These are phyloP conservation scores for Dryobotodes eremita DNA, from an alignment of 2,888 invertebrate species.

Conservation along the genomic window DNA sequence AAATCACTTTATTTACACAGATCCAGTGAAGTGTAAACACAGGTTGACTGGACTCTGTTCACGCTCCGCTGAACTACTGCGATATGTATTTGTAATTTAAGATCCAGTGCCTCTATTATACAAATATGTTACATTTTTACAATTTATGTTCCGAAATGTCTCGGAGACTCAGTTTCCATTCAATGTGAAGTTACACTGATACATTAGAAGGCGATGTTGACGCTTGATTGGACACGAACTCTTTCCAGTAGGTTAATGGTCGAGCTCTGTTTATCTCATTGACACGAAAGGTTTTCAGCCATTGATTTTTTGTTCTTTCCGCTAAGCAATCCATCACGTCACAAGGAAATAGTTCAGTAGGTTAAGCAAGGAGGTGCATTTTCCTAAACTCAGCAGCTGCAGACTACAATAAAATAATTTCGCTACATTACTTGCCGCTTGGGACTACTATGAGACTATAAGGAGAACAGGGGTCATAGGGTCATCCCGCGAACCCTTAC, in stretches of 20 bases:
- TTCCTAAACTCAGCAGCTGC: too few species aligned
- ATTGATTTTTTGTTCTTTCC: not conserved
- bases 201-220: too few species aligned
- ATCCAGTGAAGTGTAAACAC: not conserved
- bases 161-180: not conserved
- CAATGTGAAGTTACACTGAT: not conserved
- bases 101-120: not conserved
- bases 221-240: too few species aligned
- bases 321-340: not conserved
- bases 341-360: not conserved
- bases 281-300: too few species aligned
- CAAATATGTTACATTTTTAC: not conserved
- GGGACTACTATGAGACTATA: too few species aligned
- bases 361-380: not conserved
- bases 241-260: too few species aligned
- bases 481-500: slow-evolving; percentile 28
- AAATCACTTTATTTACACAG: too few species aligned
- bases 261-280: not conserved
- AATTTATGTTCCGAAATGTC: not conserved
- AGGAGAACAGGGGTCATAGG: slow-evolving; percentile 14
- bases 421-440: not conserved
- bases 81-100: slow-evolving; percentile 1
- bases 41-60: not conserved
- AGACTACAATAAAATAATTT: not conserved
- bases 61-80: slow-evolving; percentile 9